Evolutionary conservation across 2,797 vertebrate genomes (phyloP).

Genomic region (Dallia pectoralis): DNA sequence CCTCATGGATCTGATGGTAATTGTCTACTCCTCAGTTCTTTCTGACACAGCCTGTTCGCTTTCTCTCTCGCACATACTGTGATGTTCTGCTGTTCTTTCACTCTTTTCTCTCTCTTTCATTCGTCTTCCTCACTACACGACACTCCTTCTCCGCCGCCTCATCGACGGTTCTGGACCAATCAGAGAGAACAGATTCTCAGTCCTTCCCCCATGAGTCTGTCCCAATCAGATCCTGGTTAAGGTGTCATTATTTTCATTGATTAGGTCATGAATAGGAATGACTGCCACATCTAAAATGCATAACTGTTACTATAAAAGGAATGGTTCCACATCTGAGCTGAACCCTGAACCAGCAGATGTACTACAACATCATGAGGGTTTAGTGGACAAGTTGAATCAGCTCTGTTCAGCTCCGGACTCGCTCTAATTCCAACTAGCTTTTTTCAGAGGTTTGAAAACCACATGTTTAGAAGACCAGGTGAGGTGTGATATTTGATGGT

Average conservation of each 20-base stretch:
- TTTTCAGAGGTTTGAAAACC: too few species aligned
- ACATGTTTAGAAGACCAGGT: too few species aligned
- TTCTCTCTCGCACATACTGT: neutral
- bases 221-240: conserved; percentile 4
- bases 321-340: too few species aligned
- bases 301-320: neutral
- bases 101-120: neutral
- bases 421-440: too few species aligned
- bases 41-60: neutral
- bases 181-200: neutral
- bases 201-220: neutral
- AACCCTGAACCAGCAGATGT: too few species aligned
- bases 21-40: neutral
- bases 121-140: too few species aligned
- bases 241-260: conserved; percentile 2
- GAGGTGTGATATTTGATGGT: too few species aligned
- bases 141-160: neutral
- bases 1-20: conserved; percentile 4
- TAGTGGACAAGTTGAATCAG: too few species aligned
- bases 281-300: neutral
- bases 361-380: too few species aligned
- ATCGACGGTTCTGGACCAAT: neutral
- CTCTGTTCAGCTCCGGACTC: too few species aligned
- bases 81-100: neutral
- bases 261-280: conserved; percentile 3